Percentiles rank a stretch among this genome's conserved stretches.
phyloP scores from a whole-genome alignment of 2,888 invertebrate genomes.

The Drosophila cyrtoloma region DNA sequence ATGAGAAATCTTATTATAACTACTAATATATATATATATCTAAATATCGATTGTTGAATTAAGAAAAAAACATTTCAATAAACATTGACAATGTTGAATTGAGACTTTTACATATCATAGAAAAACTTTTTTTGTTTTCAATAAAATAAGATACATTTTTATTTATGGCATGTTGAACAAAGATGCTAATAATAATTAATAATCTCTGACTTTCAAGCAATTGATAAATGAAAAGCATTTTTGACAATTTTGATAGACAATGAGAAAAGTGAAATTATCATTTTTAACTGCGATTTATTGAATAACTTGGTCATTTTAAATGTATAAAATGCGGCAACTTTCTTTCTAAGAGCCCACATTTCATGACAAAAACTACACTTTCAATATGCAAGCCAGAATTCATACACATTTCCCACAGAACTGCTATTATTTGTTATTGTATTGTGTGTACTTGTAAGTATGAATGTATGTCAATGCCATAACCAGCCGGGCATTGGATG shows the following conservation, averaged over 20 bases:
- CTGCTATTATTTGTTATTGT: neutral
- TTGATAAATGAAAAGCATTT: neutral
- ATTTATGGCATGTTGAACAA: neutral
- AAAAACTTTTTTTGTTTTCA: neutral
- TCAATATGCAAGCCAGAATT: neutral
- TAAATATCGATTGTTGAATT: too few relatives aligned
- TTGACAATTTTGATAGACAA: rapidly evolving
- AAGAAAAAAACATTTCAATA: too few relatives aligned
- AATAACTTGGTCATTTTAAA: neutral
- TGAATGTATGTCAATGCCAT: neutral
- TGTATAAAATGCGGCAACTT: neutral
- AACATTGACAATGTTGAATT: too few relatives aligned
- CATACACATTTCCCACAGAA: neutral
- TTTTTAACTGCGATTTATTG: neutral
- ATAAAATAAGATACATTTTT: neutral
- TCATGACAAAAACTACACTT: neutral
- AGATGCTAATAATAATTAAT: neutral
- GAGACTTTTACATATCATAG: too few relatives aligned
- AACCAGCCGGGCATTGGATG: neutral
- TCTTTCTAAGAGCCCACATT: neutral
- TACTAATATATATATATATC: neutral
- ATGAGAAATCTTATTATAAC: neutral
- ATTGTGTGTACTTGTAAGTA: neutral
- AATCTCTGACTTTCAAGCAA: neutral
- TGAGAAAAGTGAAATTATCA: neutral